Evolutionary conservation across 2,888 invertebrate genomes (phyloP).

Genomic region (Cerastoderma edule): DNA sequence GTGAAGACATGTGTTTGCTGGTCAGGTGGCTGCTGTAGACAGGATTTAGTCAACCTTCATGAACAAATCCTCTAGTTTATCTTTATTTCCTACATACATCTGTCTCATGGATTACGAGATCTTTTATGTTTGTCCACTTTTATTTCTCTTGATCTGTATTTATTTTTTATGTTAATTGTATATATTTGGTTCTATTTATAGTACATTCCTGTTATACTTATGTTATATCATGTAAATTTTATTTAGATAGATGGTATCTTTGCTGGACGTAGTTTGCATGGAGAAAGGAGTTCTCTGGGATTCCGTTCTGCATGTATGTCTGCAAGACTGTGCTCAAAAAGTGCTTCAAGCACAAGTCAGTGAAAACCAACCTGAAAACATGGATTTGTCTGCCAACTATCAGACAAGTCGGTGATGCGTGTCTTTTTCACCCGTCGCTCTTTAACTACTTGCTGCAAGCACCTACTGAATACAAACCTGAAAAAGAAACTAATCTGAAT

Average conservation of each 20-base stretch:
- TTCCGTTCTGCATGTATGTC: background rate
- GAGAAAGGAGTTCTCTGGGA: background rate
- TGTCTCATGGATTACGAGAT: background rate
- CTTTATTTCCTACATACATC: background rate
- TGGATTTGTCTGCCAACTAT: no score
- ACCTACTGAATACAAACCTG: no score
- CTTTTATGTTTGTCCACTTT: slow-evolving; percentile 19
- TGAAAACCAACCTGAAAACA: slow-evolving; percentile 18
- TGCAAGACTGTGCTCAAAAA: slow-evolving; percentile 19
- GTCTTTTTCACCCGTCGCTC: no score
- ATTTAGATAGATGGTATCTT: slow-evolving; percentile 54
- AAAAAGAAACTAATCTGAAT: no score
- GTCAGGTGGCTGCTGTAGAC: background rate
- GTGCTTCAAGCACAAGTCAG: slow-evolving; percentile 20
- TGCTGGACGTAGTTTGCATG: slow-evolving; percentile 18
- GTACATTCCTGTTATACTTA: slow-evolving; percentile 60
- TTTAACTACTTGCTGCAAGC: no score
- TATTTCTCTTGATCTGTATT: slow-evolving; percentile 16
- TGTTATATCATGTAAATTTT: slow-evolving; percentile 61
- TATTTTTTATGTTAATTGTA: slow-evolving; percentile 32
- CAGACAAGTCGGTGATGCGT: no score
- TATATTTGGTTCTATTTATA: slow-evolving; percentile 61
- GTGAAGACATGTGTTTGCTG: no score
- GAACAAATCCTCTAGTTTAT: no score
- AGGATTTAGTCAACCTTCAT: background rate